phyloP scores from a whole-genome alignment of 2,797 vertebrate species.

The Eulemur coronatus region DNA sequence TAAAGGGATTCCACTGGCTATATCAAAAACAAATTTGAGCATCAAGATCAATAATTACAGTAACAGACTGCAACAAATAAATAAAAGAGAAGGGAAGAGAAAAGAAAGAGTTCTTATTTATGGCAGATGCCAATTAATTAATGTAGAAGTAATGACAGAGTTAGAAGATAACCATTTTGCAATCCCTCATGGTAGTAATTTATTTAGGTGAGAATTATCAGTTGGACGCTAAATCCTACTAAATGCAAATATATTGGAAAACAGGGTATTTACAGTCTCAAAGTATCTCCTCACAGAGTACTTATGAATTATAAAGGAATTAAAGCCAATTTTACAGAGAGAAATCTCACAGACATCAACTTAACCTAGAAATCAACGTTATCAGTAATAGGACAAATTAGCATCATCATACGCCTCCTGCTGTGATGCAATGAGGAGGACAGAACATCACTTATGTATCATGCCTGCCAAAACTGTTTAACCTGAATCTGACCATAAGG shows the following conservation, averaged over 20 bases:
- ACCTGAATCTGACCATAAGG: not conserved
- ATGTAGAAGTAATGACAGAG: not conserved
- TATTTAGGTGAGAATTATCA: not conserved
- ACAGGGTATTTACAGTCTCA: not conserved
- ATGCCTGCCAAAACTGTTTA: not conserved
- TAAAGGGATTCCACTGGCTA: not conserved
- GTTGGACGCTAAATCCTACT: not conserved
- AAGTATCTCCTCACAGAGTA: not conserved
- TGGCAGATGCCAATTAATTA: not conserved
- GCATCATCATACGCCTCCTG: not conserved
- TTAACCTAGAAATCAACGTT: not conserved
- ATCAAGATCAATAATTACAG: not conserved
- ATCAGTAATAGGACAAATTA: not conserved
- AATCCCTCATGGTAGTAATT: not conserved
- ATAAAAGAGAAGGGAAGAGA: not conserved
- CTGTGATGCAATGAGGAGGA: not conserved
- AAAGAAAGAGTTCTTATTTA: not conserved
- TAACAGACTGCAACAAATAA: not conserved
- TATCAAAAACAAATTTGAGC: not conserved
- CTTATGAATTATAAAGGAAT: not conserved
- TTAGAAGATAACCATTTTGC: not conserved
- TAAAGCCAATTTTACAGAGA: not conserved
- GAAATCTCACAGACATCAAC: not conserved
- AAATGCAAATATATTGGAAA: not conserved
- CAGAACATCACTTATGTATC: not conserved